Conservation (phyloP, 2,888 invertebrate genomes). For the Andrena flavipes region DNA sequence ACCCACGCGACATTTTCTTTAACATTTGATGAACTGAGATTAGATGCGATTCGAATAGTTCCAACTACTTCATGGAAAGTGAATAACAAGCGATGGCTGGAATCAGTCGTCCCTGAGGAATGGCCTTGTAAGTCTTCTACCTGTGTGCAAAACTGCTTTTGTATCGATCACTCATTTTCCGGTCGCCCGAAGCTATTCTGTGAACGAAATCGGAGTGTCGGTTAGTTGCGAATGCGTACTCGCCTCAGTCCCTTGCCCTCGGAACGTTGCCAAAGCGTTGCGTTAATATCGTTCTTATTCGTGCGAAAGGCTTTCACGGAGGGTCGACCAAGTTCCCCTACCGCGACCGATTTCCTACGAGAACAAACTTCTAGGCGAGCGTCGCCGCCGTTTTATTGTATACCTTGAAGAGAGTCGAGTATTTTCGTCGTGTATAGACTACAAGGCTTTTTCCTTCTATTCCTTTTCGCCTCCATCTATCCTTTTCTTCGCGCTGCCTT, state of each 20-base stretch:
- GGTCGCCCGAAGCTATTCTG: conserved; percentile 60
- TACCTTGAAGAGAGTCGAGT: conserved; percentile 31
- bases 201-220: conserved; percentile 57
- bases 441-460: conserved; percentile 32
- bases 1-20: no score
- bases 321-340: conserved; percentile 43
- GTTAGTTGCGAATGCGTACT: conserved; percentile 50
- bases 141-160: conserved; percentile 17
- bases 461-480: conserved; percentile 1
- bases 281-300: conserved; percentile 74
- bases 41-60: neutral
- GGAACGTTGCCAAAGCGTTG: conserved; percentile 70
- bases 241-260: conserved; percentile 58
- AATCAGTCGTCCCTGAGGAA: neutral
- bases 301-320: conserved; percentile 55
- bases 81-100: neutral
- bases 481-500: conserved; percentile 2
- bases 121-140: conserved; percentile 24
- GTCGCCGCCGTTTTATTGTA: conserved; percentile 42
- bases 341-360: conserved; percentile 41
- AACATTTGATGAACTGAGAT: no score
- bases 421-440: conserved; percentile 69
- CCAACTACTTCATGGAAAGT: neutral
- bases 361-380: conserved; percentile 48
- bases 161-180: conserved; percentile 62